Evolutionary conservation across 2,797 vertebrate species (phyloP), one percentile per base, ranked within the genome.

Genomic region (Lepus oiostolus): DNA sequence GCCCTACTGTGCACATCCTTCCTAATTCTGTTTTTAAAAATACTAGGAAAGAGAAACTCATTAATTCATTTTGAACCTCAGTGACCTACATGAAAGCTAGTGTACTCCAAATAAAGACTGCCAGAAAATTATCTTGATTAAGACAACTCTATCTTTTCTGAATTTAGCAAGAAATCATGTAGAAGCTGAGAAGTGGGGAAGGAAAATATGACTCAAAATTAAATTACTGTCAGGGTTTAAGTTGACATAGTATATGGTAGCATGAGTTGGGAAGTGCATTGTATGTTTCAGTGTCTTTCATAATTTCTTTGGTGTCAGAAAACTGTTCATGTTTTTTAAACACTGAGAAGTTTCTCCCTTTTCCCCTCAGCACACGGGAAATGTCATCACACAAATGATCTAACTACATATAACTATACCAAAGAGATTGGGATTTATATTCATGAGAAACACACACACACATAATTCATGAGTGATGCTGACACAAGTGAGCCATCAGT

Each of bases 381-480:
- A 92, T 93, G 85, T 85, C 96, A 95, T 87, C 92, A 91, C 70
- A 80, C 93, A 97, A 94, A 97, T 97, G 96, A 96, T 96, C 94
- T 92, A 97, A 94, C 96, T 84, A 86, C 93, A 85, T 84, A 70
- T 92, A 97, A 97, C 94, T 91, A 94, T 32, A 87, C 90, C 87
- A 88, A 88, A 95, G 95, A 97, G 96, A 95, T 14, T 28, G 75
- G 93, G 95, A 96, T 98, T 97, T 95, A 91, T 96, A 97, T 95
- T 97, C 97, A 87, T 32, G 62, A 97, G 95, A 82, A 95, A 80
- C 71, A 87, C 96, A 94, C 22, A 91, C 97, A 91, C 94, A 93
- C 90, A 76, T 97, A 95, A 98, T 76, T 98, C 97, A 97, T 7
- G 60, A 84, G 77, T 0, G 0, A 42, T 4, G 63, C 89, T 96